Conservation (phyloP, 2,888 invertebrate species). For the Pyrrhia umbra region DNA sequence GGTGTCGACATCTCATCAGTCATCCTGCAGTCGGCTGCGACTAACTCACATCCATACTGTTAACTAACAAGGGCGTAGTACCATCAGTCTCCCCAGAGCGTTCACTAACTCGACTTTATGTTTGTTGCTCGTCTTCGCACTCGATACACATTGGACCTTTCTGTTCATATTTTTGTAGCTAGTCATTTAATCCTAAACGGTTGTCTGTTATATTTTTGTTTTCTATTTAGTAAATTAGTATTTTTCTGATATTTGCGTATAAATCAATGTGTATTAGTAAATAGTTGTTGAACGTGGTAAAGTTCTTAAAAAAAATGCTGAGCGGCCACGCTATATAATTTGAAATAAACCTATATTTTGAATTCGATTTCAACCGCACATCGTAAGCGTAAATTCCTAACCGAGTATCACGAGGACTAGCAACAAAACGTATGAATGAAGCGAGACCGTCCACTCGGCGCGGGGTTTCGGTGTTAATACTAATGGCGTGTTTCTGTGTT, state of each 20-base stretch:
- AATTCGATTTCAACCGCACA: not conserved
- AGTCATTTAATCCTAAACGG: slow-evolving; percentile 12
- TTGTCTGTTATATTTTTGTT: slow-evolving; percentile 3
- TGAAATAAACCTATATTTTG: not conserved
- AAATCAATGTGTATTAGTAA: slow-evolving; percentile 27
- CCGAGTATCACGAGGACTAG: slow-evolving; percentile 71
- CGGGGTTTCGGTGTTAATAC: slow-evolving; percentile 76
- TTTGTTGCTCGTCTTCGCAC: slow-evolving; percentile 85
- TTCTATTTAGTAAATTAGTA: slow-evolving; percentile 11
- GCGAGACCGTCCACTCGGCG: slow-evolving; percentile 62
- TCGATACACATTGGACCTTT: slow-evolving; percentile 47
- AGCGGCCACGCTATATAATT: not conserved
- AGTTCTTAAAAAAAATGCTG: not conserved
- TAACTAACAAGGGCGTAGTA: slow-evolving; percentile 85
- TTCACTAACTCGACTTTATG: slow-evolving; percentile 79
- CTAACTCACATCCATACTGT: slow-evolving; percentile 79
- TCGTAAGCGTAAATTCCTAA: not conserved
- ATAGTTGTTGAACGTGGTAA: not conserved
- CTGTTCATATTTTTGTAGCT: slow-evolving; percentile 27
- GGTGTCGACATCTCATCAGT: slow-evolving; percentile 74
- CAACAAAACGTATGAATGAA: slow-evolving; percentile 74
- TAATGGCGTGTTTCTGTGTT: slow-evolving; percentile 90
- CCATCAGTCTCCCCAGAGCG: slow-evolving; percentile 74
- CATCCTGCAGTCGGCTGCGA: slow-evolving; percentile 69
- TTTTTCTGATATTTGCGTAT: slow-evolving; percentile 16